These are phyloP conservation scores for Pluvianellus socialis DNA, from an alignment of 2,113 vertebrate genomes.

Conservation along the genomic window DNA sequence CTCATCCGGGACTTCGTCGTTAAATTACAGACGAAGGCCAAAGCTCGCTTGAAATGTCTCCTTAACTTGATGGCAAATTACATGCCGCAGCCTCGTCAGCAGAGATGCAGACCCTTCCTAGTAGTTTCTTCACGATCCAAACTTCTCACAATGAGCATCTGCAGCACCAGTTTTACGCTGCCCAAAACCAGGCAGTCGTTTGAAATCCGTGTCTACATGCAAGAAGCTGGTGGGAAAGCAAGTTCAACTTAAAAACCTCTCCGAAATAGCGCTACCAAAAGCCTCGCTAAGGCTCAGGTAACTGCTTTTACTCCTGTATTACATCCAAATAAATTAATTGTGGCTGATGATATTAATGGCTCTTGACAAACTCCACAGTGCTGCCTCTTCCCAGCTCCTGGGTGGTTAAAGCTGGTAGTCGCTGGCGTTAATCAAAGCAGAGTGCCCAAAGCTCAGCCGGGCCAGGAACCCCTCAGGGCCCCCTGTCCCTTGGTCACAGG, in stretches of 20 bases:
- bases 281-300: background rate
- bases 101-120: background rate
- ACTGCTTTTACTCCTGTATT: background rate
- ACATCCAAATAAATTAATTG: background rate
- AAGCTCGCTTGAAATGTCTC: background rate
- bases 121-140: background rate
- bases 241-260: background rate
- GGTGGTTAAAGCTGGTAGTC: background rate
- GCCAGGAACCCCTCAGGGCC: background rate
- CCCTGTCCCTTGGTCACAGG: background rate
- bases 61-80: no score
- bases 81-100: background rate
- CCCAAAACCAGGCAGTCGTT: background rate
- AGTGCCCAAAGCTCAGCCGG: background rate
- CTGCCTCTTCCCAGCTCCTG: background rate
- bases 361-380: background rate
- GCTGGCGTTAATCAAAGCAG: background rate
- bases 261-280: accelerated
- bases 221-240: background rate
- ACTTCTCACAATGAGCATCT: accelerated
- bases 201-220: background rate
- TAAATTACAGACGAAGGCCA: background rate
- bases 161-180: background rate
- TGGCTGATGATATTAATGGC: background rate
- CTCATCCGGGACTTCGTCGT: background rate